Evolutionary conservation across 2,797 vertebrate species (phyloP), one percentile per base, ranked within the genome.

Genomic region (Perodicticus potto): DNA sequence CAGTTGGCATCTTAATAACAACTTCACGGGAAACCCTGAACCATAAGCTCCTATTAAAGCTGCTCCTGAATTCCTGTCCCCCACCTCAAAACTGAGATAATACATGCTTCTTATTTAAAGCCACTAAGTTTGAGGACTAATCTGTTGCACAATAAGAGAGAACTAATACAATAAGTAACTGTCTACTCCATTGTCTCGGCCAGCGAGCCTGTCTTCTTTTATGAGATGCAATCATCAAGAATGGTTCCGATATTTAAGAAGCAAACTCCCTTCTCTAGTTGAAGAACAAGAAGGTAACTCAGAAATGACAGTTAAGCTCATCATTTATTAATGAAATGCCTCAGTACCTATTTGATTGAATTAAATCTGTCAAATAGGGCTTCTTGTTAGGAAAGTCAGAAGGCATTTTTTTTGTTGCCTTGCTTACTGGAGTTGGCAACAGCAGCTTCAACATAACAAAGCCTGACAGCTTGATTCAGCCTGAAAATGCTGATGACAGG

Each of bases 381-480:
- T 89, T 94, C 67, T 96, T 94, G 85, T 92, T 83, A 93, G 77
- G 67, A 74, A 67, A 59, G 77, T 96, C 53, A 87, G 59, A 89
- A 63, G 59, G 27, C 53, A 93, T 91, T 97, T 97, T 97, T 96
- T 34, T 93, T 85, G 70, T 81, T 93, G 49, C 49, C 94, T 94
- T 97, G 95, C 85, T 96, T 88, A 90, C 87, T 92, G 72, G 97
- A 97, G 95, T 97, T 97, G 98, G 97, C 95, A 97, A 92, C 63
- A 78, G 88, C 69, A 95, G 37, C 95, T 97, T 97, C 96, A 93
- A 69, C 82, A 70, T 94, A 98, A 97, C 93, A 95, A 81, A 86
- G 67, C 86, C 89, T 98, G 98, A 97, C 98, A 98, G 97, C 91
- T 97, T 98, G 97, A 98, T 97, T 97, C 95, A 97, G 94, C 93